A percentile compares a stretch with the other conserved stretches of the same genome.
These are phyloP conservation scores for Hololepta plana DNA, from an alignment of 2,888 invertebrate species.

Conservation along the genomic window DNA sequence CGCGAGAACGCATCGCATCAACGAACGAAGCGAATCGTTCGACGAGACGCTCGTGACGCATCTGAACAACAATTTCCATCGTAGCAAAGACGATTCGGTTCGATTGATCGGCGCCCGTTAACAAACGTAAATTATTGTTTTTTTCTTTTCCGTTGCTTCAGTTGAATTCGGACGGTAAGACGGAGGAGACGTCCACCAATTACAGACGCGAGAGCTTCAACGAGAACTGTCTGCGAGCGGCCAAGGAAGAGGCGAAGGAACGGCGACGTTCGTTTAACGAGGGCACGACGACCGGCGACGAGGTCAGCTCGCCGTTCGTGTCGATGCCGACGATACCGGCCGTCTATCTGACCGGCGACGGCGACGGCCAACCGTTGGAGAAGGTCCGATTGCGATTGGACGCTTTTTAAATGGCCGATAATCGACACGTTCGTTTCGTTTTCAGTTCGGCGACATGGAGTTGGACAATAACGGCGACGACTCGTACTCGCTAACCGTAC, in stretches of 20 bases:
- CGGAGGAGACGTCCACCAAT: constrained; percentile 10
- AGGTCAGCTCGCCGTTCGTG: constrained; percentile 28
- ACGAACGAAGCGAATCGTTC: constrained; percentile 25
- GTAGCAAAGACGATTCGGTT: neutral
- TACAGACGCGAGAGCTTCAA: constrained; percentile 25
- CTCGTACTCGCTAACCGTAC: constrained; percentile 18
- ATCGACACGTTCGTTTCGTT: constrained; percentile 9
- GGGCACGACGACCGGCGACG: constrained; percentile 14
- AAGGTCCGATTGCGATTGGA: too few species aligned
- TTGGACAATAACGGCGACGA: constrained; percentile 23
- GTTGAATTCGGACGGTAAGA: constrained; percentile 2
- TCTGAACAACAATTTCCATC: constrained; percentile 9
- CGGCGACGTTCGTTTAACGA: constrained; percentile 18
- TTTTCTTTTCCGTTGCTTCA: constrained; percentile 3
- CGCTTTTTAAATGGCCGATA: too few species aligned
- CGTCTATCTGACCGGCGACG: constrained; percentile 28
- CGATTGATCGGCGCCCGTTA: too few species aligned
- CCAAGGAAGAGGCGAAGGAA: constrained; percentile 18
- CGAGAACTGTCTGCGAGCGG: constrained; percentile 21
- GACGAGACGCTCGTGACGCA: constrained; percentile 22
- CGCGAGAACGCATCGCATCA: constrained; percentile 17
- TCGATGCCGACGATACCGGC: constrained; percentile 35
- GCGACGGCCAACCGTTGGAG: constrained; percentile 37
- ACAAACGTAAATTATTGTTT: too few species aligned
- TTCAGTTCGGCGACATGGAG: constrained; percentile 36